phyloP scores from a whole-genome alignment of 2,797 vertebrate species.

The Ficedula albicollis region DNA sequence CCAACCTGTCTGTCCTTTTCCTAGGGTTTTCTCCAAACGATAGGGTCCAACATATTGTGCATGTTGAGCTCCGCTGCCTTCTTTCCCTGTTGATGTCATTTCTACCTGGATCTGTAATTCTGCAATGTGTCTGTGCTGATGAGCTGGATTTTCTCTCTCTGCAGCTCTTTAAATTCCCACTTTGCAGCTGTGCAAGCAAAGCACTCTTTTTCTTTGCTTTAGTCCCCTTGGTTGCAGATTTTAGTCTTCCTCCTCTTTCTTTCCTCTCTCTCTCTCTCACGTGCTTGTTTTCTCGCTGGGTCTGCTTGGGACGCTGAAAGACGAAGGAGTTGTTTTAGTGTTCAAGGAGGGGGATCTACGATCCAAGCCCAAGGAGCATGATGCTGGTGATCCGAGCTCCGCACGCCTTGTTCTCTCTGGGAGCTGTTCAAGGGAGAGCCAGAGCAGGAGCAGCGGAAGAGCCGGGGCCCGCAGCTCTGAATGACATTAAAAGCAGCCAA shows the following conservation, averaged over 20 bases:
- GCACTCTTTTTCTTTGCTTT: conserved; percentile 50
- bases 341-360: conserved; percentile 36
- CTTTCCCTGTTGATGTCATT: conserved; percentile 98
- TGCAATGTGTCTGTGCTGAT: conserved; percentile 54
- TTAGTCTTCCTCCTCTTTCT: conserved; percentile 52
- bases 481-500: conserved; percentile 52
- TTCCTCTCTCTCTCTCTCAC: conserved; percentile 16
- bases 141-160: conserved; percentile 47
- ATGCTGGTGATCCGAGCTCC: conserved; percentile 64
- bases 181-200: conserved; percentile 71
- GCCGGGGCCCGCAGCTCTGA: conserved; percentile 32
- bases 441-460: conserved; percentile 62
- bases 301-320: conserved; percentile 48
- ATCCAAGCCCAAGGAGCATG: conserved; percentile 65
- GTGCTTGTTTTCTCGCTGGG: neutral
- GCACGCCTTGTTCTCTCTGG: conserved; percentile 62
- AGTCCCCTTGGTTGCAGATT: conserved; percentile 64
- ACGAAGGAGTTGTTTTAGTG: conserved; percentile 5
- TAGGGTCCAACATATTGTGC: conserved; percentile 99
- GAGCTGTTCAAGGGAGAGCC: conserved; percentile 63
- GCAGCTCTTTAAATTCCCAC: conserved; percentile 71
- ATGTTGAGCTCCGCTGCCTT: conserved; percentile 95
- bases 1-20: conserved; percentile 99
- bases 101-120: conserved; percentile 74
- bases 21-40: conserved; percentile 98